Percentiles rank a stretch among this genome's conserved stretches.
phyloP scores from a whole-genome alignment of 2,888 invertebrate genomes.

The Limenitis camilla region DNA sequence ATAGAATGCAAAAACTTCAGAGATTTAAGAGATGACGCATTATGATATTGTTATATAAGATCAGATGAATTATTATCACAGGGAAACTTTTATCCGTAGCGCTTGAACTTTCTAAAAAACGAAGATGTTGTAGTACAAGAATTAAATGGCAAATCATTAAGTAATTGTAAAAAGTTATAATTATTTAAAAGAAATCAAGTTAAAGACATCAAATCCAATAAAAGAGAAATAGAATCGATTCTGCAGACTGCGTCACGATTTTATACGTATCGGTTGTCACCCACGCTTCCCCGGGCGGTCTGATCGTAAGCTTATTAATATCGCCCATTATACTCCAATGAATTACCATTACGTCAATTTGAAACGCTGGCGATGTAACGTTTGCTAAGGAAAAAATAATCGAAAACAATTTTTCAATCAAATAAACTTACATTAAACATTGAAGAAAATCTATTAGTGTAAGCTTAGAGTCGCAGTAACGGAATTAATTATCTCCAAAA shows the following conservation, averaged over 20 bases:
- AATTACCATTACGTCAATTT: constrained; percentile 49
- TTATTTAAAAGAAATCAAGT: neutral
- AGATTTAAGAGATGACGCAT: too few species aligned
- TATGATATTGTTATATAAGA: too few species aligned
- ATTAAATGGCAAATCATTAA: too few species aligned
- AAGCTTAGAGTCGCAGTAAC: neutral
- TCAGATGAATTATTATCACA: too few species aligned
- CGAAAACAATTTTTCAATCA: constrained; percentile 18
- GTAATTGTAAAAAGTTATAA: neutral
- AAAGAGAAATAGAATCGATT: constrained; percentile 17
- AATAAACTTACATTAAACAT: constrained; percentile 8
- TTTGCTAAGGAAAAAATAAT: constrained; percentile 15
- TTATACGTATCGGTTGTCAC: constrained; percentile 30
- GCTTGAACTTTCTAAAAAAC: too few species aligned
- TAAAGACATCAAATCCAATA: constrained; percentile 9
- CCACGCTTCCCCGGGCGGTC: constrained; percentile 46
- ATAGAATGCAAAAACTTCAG: too few species aligned
- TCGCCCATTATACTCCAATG: constrained; percentile 44
- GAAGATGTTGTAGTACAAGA: too few species aligned
- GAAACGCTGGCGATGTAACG: constrained; percentile 25
- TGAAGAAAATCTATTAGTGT: neutral
- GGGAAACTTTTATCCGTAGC: too few species aligned
- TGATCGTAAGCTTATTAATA: constrained; percentile 29
- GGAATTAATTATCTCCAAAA: too few species aligned
- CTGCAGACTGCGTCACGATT: constrained; percentile 5